phyloP scores from a whole-genome alignment of 2,888 invertebrate genomes.

The Pemphredon lugubris region DNA sequence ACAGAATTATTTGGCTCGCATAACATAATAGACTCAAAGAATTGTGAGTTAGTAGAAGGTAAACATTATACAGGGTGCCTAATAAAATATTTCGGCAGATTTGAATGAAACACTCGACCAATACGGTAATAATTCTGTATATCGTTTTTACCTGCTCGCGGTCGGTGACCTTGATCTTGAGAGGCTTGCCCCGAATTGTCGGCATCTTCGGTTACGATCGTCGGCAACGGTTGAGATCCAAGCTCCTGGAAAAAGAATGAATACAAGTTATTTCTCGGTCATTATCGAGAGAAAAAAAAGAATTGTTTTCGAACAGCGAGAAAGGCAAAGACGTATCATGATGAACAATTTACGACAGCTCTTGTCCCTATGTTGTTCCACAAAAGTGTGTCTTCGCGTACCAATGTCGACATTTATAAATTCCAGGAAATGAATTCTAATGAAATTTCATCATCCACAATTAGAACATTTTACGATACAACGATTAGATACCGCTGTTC shows the following conservation, averaged over 20 bases:
- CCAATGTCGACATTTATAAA: not conserved
- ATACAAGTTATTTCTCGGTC: not conserved
- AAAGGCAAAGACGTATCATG: no score
- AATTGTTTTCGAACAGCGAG: no score
- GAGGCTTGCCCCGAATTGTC: conserved; percentile 78
- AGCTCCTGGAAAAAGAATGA: conserved; percentile 82
- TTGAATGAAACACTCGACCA: no score
- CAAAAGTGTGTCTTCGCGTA: not conserved
- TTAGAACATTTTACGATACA: conserved; percentile 16
- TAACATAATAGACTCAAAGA: no score
- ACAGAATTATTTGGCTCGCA: no score
- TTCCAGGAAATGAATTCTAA: conserved; percentile 15
- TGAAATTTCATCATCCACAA: conserved; percentile 18
- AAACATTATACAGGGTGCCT: no score
- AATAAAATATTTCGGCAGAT: no score
- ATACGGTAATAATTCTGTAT: no score
- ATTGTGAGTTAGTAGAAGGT: no score
- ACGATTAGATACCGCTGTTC: conserved; percentile 57
- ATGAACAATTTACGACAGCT: no score
- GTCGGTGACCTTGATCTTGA: conserved; percentile 81
- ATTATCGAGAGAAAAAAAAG: no score
- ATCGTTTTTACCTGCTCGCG: conserved; percentile 84
- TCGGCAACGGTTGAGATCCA: conserved; percentile 85
- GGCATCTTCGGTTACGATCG: conserved; percentile 83
- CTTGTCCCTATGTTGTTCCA: no score